Base-by-base conservation (phyloP, 2,113 vertebrate species). In the Pyxicephalus adspersus region DNA sequence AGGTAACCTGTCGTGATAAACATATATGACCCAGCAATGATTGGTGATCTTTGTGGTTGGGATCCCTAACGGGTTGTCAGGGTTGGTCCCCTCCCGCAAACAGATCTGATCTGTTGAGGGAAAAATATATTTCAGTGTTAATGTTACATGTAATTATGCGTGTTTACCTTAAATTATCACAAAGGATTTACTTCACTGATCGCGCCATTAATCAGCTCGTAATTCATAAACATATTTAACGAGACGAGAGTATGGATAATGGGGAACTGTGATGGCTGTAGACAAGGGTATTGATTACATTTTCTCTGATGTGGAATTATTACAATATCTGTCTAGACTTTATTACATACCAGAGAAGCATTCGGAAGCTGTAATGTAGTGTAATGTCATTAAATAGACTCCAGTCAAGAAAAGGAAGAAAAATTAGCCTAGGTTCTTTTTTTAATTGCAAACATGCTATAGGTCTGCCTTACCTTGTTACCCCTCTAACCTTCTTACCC, bases 91-190 rank as follows among this genome's bases (percentile, higher is more conserved):
- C 31, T 6, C 3, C 31, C 1, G n/a, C 5, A 23, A 11, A 26
- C n/a, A 23, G 58, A 26, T 25, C 23, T 13, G 15, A 16, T 23
- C 23, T 28, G 26, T 28, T 25, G 16, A 18, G 60, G 60, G 60
- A 28, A 26, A 63, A n/a, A 64, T 29, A 16, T 64, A n/a, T 5
- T 64, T 19, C 16, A 31, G 61, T 9, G 28, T 17, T 64, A 64
- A 29, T 19, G 61, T 64, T 29, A 19, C 61, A 64, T 16, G 17
- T 64, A 29, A 64, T 64, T 64, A 64, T 64, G 16, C 61, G 19
- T 64, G 61, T 64, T 64, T 64, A 64, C 61, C 26, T 64, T 64
- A 64, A 64, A 31, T 64, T 31, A 64, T 64, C 61, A 29, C 26
- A 5, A 31, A 7, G 26, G 61, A 64, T 29, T 64, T 31, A 29